A percentile compares a stretch with the other conserved stretches of the same genome.
These are phyloP conservation scores for Sorex araneus DNA, from an alignment of 2,113 vertebrate genomes.

Conservation along the genomic window DNA sequence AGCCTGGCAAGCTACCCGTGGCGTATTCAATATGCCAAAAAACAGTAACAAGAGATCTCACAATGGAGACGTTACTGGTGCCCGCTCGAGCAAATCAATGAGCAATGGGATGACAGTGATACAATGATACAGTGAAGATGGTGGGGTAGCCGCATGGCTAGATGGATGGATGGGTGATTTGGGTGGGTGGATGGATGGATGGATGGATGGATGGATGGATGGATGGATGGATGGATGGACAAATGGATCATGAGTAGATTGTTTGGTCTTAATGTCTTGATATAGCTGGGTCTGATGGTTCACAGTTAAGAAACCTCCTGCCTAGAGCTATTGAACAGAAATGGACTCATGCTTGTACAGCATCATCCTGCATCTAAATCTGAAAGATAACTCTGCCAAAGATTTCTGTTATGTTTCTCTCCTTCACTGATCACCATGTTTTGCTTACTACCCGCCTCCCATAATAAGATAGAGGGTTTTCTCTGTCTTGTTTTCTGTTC, in stretches of 20 bases:
- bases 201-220: neutral
- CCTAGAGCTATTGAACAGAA: neutral
- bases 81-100: no score
- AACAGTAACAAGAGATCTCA: no score
- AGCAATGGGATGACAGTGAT: no score
- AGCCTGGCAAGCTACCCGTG: no score
- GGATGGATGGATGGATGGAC: neutral
- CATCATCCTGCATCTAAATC: neutral
- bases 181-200: neutral
- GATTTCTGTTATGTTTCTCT: neutral
- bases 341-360: neutral
- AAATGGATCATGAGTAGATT: neutral
- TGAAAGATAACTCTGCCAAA: neutral
- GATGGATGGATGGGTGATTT: neutral
- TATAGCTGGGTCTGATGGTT: no score
- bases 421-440: neutral
- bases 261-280: no score
- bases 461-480: neutral
- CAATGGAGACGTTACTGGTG: no score
- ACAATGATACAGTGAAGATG: no score
- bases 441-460: neutral
- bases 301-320: neutral
- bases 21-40: no score
- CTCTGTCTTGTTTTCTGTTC: neutral
- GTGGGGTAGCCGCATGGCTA: no score